Conservation (phyloP, 2,888 invertebrate species). For the Gymnosoma rotundatum region DNA sequence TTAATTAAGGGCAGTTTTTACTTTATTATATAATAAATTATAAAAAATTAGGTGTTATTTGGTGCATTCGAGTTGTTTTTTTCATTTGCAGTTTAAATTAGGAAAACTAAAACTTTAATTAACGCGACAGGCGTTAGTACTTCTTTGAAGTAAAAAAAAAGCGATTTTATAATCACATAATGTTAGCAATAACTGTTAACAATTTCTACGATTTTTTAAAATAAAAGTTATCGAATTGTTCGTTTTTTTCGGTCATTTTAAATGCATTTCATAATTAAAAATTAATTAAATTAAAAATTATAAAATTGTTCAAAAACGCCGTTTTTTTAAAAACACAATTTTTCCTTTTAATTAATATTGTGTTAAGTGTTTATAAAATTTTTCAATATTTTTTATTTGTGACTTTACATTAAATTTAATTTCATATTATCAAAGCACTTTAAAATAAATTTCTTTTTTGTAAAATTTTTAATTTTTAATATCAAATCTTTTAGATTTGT, state of each 20-base stretch:
- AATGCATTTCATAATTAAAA: conserved; percentile 4
- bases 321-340: conserved; percentile 48
- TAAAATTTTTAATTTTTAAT: too few species aligned
- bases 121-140: too few species aligned
- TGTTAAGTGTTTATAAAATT: background rate
- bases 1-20: conserved; percentile 13
- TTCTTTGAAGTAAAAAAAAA: too few species aligned
- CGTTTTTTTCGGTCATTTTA: background rate
- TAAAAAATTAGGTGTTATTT: background rate
- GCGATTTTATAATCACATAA: too few species aligned
- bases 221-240: background rate
- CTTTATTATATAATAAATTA: conserved; percentile 2
- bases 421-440: background rate
- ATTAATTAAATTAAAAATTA: too few species aligned
- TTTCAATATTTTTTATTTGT: background rate
- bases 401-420: background rate
- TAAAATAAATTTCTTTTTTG: background rate
- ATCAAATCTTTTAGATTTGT: background rate
- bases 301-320: conserved; percentile 44
- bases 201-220: too few species aligned
- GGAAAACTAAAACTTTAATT: too few species aligned
- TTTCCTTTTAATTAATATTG: conserved; percentile 4
- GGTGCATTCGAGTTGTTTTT: conserved; percentile 15
- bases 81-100: too few species aligned
- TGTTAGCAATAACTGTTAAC: too few species aligned